Evolutionary conservation across 2,113 vertebrate species (phyloP), one percentile per base, ranked within the genome.

Genomic region (Climacteris rufus): DNA sequence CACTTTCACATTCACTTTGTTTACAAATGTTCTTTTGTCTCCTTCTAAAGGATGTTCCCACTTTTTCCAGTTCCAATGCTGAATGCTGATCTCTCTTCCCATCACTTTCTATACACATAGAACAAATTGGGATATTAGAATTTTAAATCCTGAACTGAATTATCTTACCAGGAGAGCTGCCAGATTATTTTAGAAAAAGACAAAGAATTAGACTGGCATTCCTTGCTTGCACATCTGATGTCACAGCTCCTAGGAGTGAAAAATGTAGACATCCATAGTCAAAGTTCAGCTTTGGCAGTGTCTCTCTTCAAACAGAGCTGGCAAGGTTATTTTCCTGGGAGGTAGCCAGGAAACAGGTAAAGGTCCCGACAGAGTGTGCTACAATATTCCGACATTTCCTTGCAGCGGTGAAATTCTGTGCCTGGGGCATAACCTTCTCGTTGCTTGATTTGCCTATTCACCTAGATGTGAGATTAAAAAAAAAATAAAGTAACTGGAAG

Each of bases 351-450:
- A 95, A 99, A 99, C 59, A 99, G 97, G 97, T 98, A 99, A 96
- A 99, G 98, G 85, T 99, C 98, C 84, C 77, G 98, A 97, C 99
- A 99, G 77, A 99, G 98, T 0, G 99, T 99, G 97, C 99, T 99
- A 75, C 98, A 99, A 94, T 99, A 99, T 95, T 99, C 99, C 0
- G 99, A 99, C 99, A 99, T 99, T 97, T 99, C 99, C 97, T 99
- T 99, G 96, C 99, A 99, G 70, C 99, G 99, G 84, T 99, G 99
- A 94, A 99, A 99, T 81, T 99, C 98, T 0, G 99, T 99, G 86
- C 99, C 99, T 1, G 99, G 99, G 25, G 99, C 99, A 6, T 99
- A 98, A 71, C 99, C 99, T 93, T 99, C 99, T 45, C 99, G 98
- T 72, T 98, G 98, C 94, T 99, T 99, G 97, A 99, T 99, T 4